Conservation (phyloP, 2,113 vertebrate genomes). For the Rhea pennata region DNA sequence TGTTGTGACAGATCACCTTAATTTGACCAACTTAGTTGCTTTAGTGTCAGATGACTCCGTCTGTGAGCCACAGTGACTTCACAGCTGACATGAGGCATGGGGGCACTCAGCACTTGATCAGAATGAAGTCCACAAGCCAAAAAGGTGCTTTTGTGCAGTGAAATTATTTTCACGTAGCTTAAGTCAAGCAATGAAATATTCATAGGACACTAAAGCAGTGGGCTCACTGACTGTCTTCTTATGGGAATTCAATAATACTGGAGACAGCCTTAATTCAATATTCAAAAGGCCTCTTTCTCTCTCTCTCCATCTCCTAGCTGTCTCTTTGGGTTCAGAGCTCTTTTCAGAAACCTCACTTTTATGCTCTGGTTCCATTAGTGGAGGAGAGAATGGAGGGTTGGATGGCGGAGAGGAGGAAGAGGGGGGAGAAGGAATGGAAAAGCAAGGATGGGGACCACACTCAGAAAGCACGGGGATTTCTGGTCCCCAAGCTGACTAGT, state of each 20-base stretch:
- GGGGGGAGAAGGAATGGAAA: not conserved
- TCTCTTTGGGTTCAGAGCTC: constrained; percentile 56
- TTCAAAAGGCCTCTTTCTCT: constrained; percentile 68
- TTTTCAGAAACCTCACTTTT: constrained; percentile 69
- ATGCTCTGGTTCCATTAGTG: constrained; percentile 29
- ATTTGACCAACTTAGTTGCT: constrained; percentile 16
- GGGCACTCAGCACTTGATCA: not conserved
- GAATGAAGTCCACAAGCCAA: not conserved
- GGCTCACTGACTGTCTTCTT: constrained; percentile 74
- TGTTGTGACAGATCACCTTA: not conserved
- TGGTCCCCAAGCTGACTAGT: not conserved
- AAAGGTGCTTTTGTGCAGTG: constrained; percentile 51
- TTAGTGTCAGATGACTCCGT: not conserved
- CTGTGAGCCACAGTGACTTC: constrained; percentile 6
- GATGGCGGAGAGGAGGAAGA: not conserved
- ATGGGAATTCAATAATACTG: constrained; percentile 82
- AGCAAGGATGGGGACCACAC: not conserved
- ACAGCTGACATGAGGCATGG: not conserved
- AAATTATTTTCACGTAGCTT: constrained; percentile 53
- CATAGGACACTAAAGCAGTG: constrained; percentile 74
- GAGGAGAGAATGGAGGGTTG: not conserved
- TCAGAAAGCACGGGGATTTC: not conserved
- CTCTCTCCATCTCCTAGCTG: not conserved
- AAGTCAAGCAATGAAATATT: constrained; percentile 81
- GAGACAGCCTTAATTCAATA: constrained; percentile 83